Evolutionary conservation across 1,140 invertebrate species (phyloP), one percentile per base, ranked within the genome.

Genomic region (Apocrypta bakeri): DNA sequence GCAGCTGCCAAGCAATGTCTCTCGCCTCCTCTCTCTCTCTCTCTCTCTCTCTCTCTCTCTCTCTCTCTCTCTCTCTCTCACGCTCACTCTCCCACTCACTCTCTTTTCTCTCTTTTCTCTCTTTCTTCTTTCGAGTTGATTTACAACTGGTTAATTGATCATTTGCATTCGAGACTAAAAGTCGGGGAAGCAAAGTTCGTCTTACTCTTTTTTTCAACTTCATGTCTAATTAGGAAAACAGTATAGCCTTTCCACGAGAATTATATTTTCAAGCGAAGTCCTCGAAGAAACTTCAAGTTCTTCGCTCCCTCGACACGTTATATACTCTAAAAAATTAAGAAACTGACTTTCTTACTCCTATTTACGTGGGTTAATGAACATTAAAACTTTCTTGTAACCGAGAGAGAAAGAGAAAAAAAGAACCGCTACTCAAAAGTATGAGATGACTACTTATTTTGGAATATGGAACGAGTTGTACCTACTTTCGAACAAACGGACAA

Each of bases 111-210:
- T n/a, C n/a, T n/a, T n/a, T n/a, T n/a, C n/a, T n/a, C n/a, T n/a
- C n/a, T n/a, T n/a, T n/a, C n/a, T n/a, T 83, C 78, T 69, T 83
- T 84, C 83, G 77, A 77, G 82, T 83, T 90, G 89, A 91, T 91
- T 91, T 90, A 89, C 87, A 87, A 84, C 84, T 85, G 82, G 85
- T 90, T 91, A 90, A 90, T 91, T 90, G 90, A 90, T 90, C 88
- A 90, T 90, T 91, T 90, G 89, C 89, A 90, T 91, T 90, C 87
- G 82, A 72, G 74, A 76, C 66, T 9, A 82, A 81, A 73, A 74
- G 74, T 27, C 63, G 25, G 9, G 63, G 3, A 14, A 2, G 48
- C 48, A 21, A 56, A 56, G 17, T 56, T 56, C 17, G 48, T n/a
- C 42, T 48, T 48, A 2, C 1, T 7, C n/a, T 56, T n/a, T 56